These are phyloP conservation scores for Lycia hirtaria DNA, from an alignment of 2,888 invertebrate species.

Conservation along the genomic window DNA sequence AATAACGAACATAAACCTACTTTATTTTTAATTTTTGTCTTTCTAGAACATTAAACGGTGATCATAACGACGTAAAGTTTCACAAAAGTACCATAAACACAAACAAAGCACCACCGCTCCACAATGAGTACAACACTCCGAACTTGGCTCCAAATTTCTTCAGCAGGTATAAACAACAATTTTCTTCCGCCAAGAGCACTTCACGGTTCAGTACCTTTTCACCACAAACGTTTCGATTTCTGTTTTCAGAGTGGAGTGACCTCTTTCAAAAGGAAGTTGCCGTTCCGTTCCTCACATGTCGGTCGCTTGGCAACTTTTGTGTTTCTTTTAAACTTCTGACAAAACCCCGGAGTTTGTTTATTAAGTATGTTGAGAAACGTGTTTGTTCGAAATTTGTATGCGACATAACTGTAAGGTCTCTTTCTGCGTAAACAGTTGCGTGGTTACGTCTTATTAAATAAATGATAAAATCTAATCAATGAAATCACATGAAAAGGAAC, in stretches of 20 bases:
- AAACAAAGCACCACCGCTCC: neutral
- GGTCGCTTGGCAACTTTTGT: constrained; percentile 14
- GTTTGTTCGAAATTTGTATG: neutral
- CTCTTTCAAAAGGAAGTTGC: constrained; percentile 11
- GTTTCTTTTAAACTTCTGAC: constrained; percentile 2
- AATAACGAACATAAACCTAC: too few species aligned
- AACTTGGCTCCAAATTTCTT: neutral
- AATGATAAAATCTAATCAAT: too few species aligned
- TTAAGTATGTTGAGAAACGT: neutral
- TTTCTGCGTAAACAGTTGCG: neutral
- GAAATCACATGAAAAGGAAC: too few species aligned
- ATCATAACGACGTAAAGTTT: too few species aligned
- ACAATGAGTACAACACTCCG: neutral
- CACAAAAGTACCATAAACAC: too few species aligned
- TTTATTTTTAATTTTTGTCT: too few species aligned
- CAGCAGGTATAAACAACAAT: neutral
- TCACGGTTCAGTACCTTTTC: neutral
- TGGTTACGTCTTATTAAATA: too few species aligned
- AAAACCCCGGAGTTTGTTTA: neutral
- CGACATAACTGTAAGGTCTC: neutral
- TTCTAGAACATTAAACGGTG: too few species aligned
- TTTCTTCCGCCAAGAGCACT: neutral
- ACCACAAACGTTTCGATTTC: constrained; percentile 1
- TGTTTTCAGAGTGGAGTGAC: constrained; percentile 2
- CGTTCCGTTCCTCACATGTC: constrained; percentile 6